Conservation (phyloP, 2,113 vertebrate genomes). For the Gallinago media region DNA sequence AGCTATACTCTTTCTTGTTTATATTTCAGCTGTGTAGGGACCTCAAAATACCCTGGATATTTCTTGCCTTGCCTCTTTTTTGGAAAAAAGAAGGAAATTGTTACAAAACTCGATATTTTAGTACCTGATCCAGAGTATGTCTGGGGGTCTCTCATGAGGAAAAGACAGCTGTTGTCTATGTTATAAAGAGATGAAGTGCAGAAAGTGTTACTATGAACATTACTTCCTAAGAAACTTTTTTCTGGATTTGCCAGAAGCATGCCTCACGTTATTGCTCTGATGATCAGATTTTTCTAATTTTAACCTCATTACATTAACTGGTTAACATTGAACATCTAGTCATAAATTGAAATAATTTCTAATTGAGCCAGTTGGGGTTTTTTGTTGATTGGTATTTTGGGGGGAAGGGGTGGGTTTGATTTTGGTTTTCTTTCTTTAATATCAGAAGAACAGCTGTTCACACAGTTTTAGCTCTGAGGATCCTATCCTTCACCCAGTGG, state of each 20-base stretch:
- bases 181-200: not conserved
- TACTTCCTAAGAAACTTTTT: not conserved
- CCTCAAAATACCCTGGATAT: not conserved
- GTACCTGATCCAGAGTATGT: not conserved
- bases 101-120: not conserved
- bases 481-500: not conserved
- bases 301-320: not conserved
- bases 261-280: not conserved
- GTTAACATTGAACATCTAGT: not conserved
- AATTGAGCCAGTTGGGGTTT: accelerated
- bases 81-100: not conserved
- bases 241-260: not conserved
- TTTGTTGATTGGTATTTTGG: not conserved
- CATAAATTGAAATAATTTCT: not conserved
- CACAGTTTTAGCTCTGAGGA: not conserved
- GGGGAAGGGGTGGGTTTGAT: accelerated
- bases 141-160: not conserved
- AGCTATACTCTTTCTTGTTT: not conserved
- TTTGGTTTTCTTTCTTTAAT: not conserved
- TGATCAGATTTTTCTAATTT: not conserved
- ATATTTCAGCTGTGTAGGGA: not conserved
- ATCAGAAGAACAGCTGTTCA: not conserved
- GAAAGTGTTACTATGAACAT: not conserved
- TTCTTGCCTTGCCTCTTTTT: not conserved
- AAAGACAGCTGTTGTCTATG: not conserved